phyloP scores from a whole-genome alignment of 2,888 invertebrate species.

The Unio delphinus region DNA sequence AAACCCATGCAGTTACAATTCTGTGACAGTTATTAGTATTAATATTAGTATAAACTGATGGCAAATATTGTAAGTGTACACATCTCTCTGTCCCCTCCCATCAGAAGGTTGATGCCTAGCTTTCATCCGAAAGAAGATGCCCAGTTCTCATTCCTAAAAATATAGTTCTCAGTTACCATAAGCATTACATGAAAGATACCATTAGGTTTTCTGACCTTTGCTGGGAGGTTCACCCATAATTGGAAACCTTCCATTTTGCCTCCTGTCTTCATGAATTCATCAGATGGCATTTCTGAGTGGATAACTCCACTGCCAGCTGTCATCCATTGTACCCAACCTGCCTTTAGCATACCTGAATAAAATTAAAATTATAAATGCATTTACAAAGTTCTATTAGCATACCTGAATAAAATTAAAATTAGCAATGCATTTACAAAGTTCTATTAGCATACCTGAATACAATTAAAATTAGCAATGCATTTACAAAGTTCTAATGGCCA shows the following conservation, averaged over 20 bases:
- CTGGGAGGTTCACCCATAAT: constrained; percentile 60
- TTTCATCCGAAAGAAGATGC: too few relatives aligned
- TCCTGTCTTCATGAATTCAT: constrained; percentile 45
- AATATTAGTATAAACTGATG: too few relatives aligned
- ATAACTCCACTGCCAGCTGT: constrained; percentile 64
- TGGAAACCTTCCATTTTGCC: constrained; percentile 58
- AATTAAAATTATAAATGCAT: neutral
- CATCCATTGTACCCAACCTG: constrained; percentile 62
- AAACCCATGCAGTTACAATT: too few relatives aligned
- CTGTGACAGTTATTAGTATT: too few relatives aligned
- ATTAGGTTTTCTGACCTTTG: constrained; percentile 35
- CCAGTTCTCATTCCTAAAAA: too few relatives aligned
- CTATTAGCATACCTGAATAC: constrained; percentile 34
- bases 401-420: constrained; percentile 24
- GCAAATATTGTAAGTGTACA: too few relatives aligned
- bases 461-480: neutral
- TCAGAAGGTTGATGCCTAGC: too few relatives aligned
- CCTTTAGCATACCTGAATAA: constrained; percentile 38
- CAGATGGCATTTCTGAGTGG: constrained; percentile 64
- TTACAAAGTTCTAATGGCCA: too few relatives aligned
- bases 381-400: neutral
- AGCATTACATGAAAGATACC: too few relatives aligned
- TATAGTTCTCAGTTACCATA: too few relatives aligned
- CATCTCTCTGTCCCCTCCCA: too few relatives aligned
- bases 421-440: too few relatives aligned